Conservation (phyloP, 2,888 invertebrate genomes). For the Matsumyia berberina region DNA sequence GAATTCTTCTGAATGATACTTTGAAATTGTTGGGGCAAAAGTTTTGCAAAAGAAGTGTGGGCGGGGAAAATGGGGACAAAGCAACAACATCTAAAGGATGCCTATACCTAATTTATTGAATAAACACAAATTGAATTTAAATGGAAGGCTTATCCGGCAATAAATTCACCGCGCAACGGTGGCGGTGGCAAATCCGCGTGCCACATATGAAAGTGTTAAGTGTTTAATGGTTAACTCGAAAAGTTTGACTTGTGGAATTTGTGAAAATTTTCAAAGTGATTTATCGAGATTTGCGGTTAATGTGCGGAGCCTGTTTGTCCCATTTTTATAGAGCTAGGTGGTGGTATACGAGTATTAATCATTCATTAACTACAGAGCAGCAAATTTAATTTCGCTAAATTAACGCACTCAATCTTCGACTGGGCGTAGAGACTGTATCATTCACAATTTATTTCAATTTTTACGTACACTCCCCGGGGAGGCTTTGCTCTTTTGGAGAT, state of each 20-base stretch:
- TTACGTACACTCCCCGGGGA: background rate
- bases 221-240: conserved; percentile 25
- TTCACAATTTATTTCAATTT: conserved; percentile 31
- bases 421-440: conserved; percentile 1
- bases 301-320: background rate
- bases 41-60: background rate
- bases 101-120: conserved; percentile 55
- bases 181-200: background rate
- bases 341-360: background rate
- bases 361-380: background rate
- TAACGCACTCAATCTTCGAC: background rate
- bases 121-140: conserved; percentile 67
- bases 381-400: background rate
- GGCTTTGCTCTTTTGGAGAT: background rate
- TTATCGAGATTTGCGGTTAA: conserved; percentile 1
- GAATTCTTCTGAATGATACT: conserved; percentile 49
- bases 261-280: conserved; percentile 6
- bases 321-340: background rate
- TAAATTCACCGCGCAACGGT: conserved; percentile 18
- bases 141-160: conserved; percentile 55
- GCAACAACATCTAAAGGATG: conserved; percentile 11
- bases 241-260: conserved; percentile 28
- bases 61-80: too few species aligned
- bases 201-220: conserved; percentile 27
- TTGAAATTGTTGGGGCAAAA: conserved; percentile 54